Base-by-base conservation (phyloP, 2,888 invertebrate genomes). In the Tinea trinotella region DNA sequence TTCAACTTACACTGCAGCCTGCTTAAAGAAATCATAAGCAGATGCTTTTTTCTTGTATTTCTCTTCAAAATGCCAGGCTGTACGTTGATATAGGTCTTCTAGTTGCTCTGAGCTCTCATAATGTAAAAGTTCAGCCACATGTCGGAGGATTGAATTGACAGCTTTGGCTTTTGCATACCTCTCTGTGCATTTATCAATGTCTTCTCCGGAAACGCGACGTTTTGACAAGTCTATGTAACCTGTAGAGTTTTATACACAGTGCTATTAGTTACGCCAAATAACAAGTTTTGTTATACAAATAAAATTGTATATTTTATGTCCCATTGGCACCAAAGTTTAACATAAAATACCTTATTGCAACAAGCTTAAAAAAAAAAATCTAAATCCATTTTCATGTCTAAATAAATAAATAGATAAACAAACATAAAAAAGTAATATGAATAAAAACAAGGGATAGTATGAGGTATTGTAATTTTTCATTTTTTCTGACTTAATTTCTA, bases 211-310 rank as follows among this genome's bases (percentile, higher is more conserved):
- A 1, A 99, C 99, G 81, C 99, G 91, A 74, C 99, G 91, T 86
- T 99, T 99, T 59, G 99, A 99, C 65, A 99, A 90, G 90, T 99
- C 99, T 76, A 99, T 99, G 78, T 99, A 99, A 68, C 96, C 95
- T 95, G 74, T 4, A 76, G 68, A 59, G 22, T 50, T 10, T 44
- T 12, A 22, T 22, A n/a, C n/a, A n/a, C n/a, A n/a, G n/a, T n/a
- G n/a, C n/a, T n/a, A n/a, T n/a, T n/a, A n/a, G n/a, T n/a, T n/a
- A n/a, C n/a, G n/a, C n/a, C n/a, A n/a, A n/a, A n/a, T n/a, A n/a
- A n/a, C 13, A 12, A 18, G 19, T 20, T 13, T 7, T 15, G 13
- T n/a, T 12, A 22, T 19, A 9, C 35, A 48, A 3, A 30, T 22
- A 19, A 20, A n/a, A n/a, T n/a, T n/a, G n/a, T n/a, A n/a, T n/a